Evolutionary conservation across 2,888 invertebrate genomes (phyloP).

Genomic region (Colostygia pectinataria): DNA sequence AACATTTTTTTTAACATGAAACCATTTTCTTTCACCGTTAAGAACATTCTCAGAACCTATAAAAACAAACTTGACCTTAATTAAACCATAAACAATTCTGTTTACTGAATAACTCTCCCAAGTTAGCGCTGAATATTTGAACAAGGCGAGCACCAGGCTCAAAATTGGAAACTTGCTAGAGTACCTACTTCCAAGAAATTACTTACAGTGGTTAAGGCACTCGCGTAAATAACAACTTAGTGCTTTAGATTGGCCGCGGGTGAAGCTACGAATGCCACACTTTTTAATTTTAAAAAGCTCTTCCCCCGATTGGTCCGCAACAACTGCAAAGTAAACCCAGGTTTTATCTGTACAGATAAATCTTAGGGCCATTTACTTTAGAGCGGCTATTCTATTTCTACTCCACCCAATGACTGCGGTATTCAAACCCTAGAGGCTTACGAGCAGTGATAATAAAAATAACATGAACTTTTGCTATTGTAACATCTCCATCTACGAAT

Average conservation of each 20-base stretch:
- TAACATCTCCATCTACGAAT: constrained; percentile 22
- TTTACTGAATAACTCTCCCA: constrained; percentile 36
- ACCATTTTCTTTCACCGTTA: constrained; percentile 24
- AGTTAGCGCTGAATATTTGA: constrained; percentile 33
- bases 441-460: constrained; percentile 24
- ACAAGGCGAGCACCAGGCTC: constrained; percentile 23
- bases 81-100: constrained; percentile 39
- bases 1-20: constrained; percentile 9
- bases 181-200: constrained; percentile 53
- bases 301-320: constrained; percentile 58
- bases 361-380: constrained; percentile 46
- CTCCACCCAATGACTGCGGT: constrained; percentile 36
- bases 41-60: constrained; percentile 32
- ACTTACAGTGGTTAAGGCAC: constrained; percentile 48
- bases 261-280: constrained; percentile 54
- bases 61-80: constrained; percentile 40
- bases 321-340: constrained; percentile 46
- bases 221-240: constrained; percentile 59
- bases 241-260: constrained; percentile 44
- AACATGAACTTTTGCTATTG: constrained; percentile 20
- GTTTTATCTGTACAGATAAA: constrained; percentile 47
- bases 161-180: constrained; percentile 38
- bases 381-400: constrained; percentile 30
- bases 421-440: constrained; percentile 26
- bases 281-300: constrained; percentile 70